phyloP scores from a whole-genome alignment of 2,797 vertebrate species.

The Muscicapa striata region DNA sequence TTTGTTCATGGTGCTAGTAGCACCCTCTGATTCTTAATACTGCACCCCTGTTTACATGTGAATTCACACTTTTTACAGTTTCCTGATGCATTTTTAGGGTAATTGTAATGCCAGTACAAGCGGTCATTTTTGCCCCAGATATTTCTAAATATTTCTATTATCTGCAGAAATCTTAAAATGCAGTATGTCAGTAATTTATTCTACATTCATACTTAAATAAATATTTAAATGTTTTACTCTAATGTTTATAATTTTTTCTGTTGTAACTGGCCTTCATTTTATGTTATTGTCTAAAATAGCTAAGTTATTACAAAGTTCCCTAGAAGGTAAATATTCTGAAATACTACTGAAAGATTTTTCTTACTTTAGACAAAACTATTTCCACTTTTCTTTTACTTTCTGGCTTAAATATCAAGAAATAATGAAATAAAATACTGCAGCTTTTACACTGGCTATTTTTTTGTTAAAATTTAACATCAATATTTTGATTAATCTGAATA shows the following conservation, averaged over 20 bases:
- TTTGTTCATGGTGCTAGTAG: not conserved
- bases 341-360: not conserved
- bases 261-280: not conserved
- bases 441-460: not conserved
- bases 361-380: not conserved
- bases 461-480: not conserved
- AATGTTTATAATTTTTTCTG: not conserved
- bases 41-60: not conserved
- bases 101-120: not conserved
- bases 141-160: not conserved
- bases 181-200: not conserved
- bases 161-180: not conserved
- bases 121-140: not conserved
- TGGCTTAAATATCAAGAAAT: not conserved
- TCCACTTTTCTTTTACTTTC: not conserved
- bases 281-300: not conserved
- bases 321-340: not conserved
- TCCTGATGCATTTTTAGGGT: not conserved
- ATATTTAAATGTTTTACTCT: conserved; percentile 4
- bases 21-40: not conserved
- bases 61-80: not conserved
- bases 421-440: not conserved
- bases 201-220: conserved; percentile 15
- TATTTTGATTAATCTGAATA: not conserved
- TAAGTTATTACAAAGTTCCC: not conserved